Percentiles rank a stretch among this genome's conserved stretches.
These are phyloP conservation scores for Xestia rhomboidea DNA, from an alignment of 2,888 invertebrate genomes.

Conservation along the genomic window DNA sequence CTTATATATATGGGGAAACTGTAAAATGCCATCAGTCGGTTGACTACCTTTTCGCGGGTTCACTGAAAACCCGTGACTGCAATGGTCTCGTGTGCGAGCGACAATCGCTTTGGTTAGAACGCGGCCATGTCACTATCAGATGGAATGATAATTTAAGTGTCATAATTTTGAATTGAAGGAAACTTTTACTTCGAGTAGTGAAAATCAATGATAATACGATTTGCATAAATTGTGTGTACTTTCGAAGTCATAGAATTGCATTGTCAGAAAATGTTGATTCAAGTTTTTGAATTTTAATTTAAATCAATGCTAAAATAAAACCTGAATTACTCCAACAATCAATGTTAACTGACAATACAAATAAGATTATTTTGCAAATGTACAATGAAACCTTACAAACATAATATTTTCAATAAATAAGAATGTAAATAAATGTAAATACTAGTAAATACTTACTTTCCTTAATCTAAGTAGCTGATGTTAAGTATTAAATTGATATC, in stretches of 20 bases:
- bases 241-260: conserved; percentile 12
- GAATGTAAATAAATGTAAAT: conserved; percentile 82
- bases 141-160: background rate
- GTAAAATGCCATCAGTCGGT: background rate
- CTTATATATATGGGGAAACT: background rate
- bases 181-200: background rate
- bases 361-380: background rate
- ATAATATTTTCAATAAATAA: conserved; percentile 33
- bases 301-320: too few relatives aligned
- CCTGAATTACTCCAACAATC: background rate
- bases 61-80: background rate
- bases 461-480: conserved; percentile 79
- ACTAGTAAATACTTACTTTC: conserved; percentile 78
- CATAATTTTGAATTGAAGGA: background rate
- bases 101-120: background rate
- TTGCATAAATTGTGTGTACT: background rate
- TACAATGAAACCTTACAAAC: background rate
- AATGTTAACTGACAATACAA: conserved; percentile 13
- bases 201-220: background rate
- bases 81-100: background rate
- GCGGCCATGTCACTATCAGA: background rate
- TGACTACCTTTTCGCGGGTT: background rate
- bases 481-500: conserved; percentile 86
- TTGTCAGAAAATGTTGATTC: conserved; percentile 10
- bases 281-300: too few relatives aligned